A percentile compares a stretch with the other conserved stretches of the same genome.
phyloP scores from a whole-genome alignment of 1,140 invertebrate genomes.

The Schlechtendalia chinensis region DNA sequence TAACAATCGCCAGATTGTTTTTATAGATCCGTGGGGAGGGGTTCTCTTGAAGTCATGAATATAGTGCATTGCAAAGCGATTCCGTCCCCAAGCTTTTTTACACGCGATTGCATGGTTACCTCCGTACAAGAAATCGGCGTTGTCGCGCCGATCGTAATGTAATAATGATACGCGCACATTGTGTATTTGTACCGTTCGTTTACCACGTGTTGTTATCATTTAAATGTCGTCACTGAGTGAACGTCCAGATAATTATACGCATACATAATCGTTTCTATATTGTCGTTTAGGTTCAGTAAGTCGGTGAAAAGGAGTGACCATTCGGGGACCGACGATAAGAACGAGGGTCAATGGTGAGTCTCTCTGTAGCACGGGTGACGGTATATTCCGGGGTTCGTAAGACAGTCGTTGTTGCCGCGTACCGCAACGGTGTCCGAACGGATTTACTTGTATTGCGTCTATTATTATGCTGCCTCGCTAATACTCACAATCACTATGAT shows the following conservation, averaged over 20 bases:
- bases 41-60: too few relatives aligned
- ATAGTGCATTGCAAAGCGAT: too few relatives aligned
- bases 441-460: not conserved
- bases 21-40: too few relatives aligned
- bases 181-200: too few relatives aligned
- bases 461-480: not conserved
- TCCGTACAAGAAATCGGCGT: too few relatives aligned
- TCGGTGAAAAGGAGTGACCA: conserved; percentile 45
- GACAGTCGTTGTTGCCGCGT: not conserved
- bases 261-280: conserved; percentile 40
- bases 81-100: too few relatives aligned
- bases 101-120: too few relatives aligned
- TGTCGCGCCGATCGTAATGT: too few relatives aligned
- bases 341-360: conserved; percentile 49
- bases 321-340: conserved; percentile 46
- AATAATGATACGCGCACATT: too few relatives aligned
- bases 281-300: conserved; percentile 45
- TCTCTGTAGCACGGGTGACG: conserved; percentile 25
- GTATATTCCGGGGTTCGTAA: conserved; percentile 9
- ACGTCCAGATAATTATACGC: not conserved
- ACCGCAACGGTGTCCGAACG: not conserved
- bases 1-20: too few relatives aligned
- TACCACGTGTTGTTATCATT: too few relatives aligned
- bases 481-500: not conserved
- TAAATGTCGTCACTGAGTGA: too few relatives aligned